Conservation (phyloP, 2,888 invertebrate species). For the Andricus curvator region DNA sequence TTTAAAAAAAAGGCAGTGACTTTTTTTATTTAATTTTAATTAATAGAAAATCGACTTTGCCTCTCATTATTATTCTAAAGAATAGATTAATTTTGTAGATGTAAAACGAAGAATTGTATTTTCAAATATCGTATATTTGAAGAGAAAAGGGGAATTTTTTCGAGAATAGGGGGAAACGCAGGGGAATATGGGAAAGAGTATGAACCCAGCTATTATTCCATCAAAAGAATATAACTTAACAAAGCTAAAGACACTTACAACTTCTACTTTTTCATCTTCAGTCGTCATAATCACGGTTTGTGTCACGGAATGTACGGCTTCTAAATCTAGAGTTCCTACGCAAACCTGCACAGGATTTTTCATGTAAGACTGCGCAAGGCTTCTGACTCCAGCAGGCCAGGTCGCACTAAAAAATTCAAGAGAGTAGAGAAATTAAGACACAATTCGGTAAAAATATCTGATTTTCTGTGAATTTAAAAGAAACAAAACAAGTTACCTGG, state of each 20-base stretch:
- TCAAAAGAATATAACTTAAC: neutral
- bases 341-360: constrained; percentile 93
- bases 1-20: too few species aligned
- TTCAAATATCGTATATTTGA: too few species aligned
- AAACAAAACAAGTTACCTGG: constrained; percentile 81
- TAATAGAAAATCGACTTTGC: too few species aligned
- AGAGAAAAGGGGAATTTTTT: too few species aligned
- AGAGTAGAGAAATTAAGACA: constrained; percentile 14
- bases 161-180: too few species aligned
- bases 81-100: too few species aligned
- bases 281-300: constrained; percentile 88
- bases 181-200: too few species aligned
- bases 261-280: constrained; percentile 85
- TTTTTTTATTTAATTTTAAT: too few species aligned
- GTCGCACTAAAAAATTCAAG: constrained; percentile 84
- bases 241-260: constrained; percentile 75
- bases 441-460: too few species aligned
- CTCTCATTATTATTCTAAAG: too few species aligned
- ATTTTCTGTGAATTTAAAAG: too few species aligned
- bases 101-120: too few species aligned
- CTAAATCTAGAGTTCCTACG: constrained; percentile 92
- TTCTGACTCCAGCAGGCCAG: constrained; percentile 93
- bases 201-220: neutral
- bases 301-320: constrained; percentile 92
- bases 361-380: constrained; percentile 92